These are phyloP conservation scores for Rhinopomastus cyanomelas DNA, from an alignment of 2,113 vertebrate species.

Conservation along the genomic window DNA sequence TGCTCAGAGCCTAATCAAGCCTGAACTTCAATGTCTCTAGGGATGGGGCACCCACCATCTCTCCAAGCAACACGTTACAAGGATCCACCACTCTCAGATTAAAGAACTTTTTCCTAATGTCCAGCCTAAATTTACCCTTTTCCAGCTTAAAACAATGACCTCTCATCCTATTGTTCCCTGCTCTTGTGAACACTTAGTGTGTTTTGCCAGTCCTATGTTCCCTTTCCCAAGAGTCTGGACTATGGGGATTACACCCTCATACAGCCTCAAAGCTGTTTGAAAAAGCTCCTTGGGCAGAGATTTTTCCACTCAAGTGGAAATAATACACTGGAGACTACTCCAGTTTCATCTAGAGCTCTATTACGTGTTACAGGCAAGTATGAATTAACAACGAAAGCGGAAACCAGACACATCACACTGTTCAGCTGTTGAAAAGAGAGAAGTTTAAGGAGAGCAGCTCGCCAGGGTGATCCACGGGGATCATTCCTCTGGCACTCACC, in stretches of 20 bases:
- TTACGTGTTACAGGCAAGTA: neutral
- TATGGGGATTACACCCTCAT: neutral
- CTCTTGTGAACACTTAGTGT: neutral
- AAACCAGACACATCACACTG: accelerated
- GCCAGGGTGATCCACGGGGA: accelerated
- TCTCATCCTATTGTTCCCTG: too few species aligned
- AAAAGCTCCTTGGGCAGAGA: neutral
- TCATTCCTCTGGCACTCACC: conserved; percentile 69
- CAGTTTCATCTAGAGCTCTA: neutral
- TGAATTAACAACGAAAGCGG: neutral
- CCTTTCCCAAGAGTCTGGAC: neutral
- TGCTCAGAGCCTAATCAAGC: too few species aligned
- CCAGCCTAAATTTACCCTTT: too few species aligned
- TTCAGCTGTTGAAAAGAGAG: neutral
- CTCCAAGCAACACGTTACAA: too few species aligned
- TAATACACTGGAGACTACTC: neutral
- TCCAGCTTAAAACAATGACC: too few species aligned
- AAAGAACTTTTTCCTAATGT: too few species aligned
- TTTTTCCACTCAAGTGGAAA: neutral
- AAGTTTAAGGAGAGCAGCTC: neutral
- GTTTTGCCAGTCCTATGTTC: neutral
- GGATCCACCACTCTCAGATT: too few species aligned
- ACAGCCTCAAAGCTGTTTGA: neutral
- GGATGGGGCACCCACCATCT: too few species aligned
- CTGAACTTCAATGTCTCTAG: too few species aligned